These are phyloP conservation scores for Eulemur macaco DNA, from an alignment of 2,113 vertebrate species.

Conservation along the genomic window DNA sequence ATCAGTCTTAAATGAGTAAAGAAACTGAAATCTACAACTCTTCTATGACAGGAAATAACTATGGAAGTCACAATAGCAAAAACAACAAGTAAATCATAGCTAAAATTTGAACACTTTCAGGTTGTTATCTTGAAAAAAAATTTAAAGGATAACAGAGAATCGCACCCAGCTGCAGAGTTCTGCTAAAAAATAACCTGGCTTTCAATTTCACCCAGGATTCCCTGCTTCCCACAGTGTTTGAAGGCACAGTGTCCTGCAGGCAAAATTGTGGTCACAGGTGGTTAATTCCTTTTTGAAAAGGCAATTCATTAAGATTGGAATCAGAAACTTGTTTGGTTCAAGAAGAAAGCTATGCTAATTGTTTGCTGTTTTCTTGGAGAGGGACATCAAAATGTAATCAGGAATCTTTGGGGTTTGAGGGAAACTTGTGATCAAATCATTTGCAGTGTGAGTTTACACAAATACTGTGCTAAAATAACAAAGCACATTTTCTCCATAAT, in stretches of 20 bases:
- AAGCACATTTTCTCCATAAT: not conserved
- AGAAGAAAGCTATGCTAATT: not conserved
- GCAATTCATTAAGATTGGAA: not conserved
- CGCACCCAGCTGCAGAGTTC: not conserved
- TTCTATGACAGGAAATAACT: not conserved
- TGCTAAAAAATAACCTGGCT: not conserved
- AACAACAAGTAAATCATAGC: not conserved
- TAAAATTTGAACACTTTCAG: not conserved
- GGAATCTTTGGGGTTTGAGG: not conserved
- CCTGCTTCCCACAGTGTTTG: not conserved
- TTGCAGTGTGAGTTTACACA: not conserved
- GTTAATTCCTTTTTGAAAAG: slow-evolving; percentile 39
- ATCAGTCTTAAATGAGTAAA: not conserved
- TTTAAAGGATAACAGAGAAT: not conserved
- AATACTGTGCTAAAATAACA: not conserved
- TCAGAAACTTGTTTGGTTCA: not conserved
- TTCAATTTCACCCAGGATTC: not conserved
- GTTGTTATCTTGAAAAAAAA: not conserved
- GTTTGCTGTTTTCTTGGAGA: not conserved
- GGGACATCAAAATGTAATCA: not conserved
- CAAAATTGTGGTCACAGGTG: not conserved
- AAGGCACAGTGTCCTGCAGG: not conserved
- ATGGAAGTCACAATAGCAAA: not conserved
- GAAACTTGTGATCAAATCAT: not conserved
- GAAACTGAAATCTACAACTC: not conserved